Percentiles rank a stretch among this genome's conserved stretches.
phyloP scores from a whole-genome alignment of 1,140 invertebrate genomes.

The Eumaeus atala region DNA sequence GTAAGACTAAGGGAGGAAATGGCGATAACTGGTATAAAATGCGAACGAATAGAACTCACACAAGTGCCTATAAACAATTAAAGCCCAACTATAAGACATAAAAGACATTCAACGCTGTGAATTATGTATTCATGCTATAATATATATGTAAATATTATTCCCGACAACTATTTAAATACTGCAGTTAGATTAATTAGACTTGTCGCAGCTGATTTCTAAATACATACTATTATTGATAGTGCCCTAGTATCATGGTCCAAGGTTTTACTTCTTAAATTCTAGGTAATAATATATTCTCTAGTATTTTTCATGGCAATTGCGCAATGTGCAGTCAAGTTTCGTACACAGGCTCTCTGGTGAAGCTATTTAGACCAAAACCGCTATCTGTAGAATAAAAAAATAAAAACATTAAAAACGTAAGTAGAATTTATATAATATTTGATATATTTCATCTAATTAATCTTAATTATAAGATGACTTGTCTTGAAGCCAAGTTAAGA shows the following conservation, averaged over 20 bases:
- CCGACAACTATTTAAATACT: not conserved
- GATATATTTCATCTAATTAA: no score
- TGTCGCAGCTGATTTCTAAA: constrained; percentile 5
- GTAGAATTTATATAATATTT: no score
- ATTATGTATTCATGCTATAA: not conserved
- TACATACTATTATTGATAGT: constrained; percentile 3
- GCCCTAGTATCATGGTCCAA: not conserved
- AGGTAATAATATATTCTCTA: not conserved
- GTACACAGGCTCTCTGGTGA: no score
- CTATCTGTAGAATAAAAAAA: not conserved
- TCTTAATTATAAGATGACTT: no score
- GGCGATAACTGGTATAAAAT: no score
- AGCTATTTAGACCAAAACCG: not conserved
- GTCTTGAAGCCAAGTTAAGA: no score
- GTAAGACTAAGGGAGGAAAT: no score
- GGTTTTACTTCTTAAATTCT: not conserved
- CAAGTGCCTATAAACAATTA: no score
- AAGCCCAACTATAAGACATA: no score
- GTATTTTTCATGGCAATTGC: no score
- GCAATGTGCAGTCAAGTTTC: no score
- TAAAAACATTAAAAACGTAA: not conserved
- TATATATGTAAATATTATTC: constrained; percentile 1
- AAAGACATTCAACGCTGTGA: not conserved
- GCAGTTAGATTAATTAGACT: constrained; percentile 5
- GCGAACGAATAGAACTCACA: no score